These are phyloP conservation scores for Tetrapedia diversipes DNA, from an alignment of 2,888 invertebrate genomes.

Conservation along the genomic window DNA sequence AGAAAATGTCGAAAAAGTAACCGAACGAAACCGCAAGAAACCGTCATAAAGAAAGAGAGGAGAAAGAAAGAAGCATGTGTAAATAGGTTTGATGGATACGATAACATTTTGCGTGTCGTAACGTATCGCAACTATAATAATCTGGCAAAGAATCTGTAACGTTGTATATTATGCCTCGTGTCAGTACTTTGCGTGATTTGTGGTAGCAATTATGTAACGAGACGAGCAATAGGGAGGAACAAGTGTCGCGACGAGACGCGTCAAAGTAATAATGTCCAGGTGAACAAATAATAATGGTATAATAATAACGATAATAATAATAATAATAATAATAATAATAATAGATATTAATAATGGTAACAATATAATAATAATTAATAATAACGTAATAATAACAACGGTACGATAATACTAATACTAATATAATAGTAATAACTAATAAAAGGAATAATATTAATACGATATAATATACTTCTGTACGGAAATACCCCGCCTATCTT, in stretches of 20 bases:
- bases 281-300: conserved; percentile 62
- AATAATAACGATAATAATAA: conserved; percentile 64
- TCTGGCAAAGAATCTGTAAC: conserved; percentile 36
- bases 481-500: conserved; percentile 79
- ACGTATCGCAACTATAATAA: conserved; percentile 25
- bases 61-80: conserved; percentile 59
- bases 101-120: conserved; percentile 41
- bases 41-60: neutral
- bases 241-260: conserved; percentile 38
- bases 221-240: conserved; percentile 55
- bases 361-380: conserved; percentile 66
- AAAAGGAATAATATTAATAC: conserved; percentile 64
- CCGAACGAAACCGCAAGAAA: no score
- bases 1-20: neutral
- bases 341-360: conserved; percentile 62
- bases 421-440: conserved; percentile 62
- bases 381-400: conserved; percentile 57
- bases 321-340: conserved; percentile 65
- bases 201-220: conserved; percentile 45
- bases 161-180: conserved; percentile 39
- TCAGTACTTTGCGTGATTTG: conserved; percentile 41
- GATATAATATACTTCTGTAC: conserved; percentile 72
- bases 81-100: conserved; percentile 69
- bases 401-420: conserved; percentile 66
- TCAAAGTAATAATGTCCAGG: conserved; percentile 70